phyloP scores from a whole-genome alignment of 2,888 invertebrate species.

The Calephelis perditalis region DNA sequence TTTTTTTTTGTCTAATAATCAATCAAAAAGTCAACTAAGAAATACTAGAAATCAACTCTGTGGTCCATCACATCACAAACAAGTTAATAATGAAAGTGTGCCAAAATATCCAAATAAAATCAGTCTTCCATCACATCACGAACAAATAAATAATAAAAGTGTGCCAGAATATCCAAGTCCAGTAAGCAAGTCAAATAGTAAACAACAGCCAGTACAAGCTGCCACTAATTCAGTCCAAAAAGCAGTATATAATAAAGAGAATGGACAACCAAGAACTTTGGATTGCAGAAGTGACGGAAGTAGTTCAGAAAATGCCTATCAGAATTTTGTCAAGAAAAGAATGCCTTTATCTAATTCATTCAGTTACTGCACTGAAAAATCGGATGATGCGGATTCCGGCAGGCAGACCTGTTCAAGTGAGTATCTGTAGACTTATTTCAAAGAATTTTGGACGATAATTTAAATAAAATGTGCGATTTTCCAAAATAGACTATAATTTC shows the following conservation, averaged over 20 bases:
- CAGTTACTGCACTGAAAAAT: slow-evolving; percentile 26
- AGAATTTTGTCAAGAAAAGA: slow-evolving; percentile 46
- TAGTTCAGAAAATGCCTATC: slow-evolving; percentile 32
- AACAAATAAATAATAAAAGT: neutral
- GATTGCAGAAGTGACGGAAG: neutral
- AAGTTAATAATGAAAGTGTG: neutral
- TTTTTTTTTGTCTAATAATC: slow-evolving; percentile 24
- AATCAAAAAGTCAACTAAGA: too few relatives aligned
- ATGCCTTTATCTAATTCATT: slow-evolving; percentile 32
- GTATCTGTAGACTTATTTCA: slow-evolving; percentile 19
- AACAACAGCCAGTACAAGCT: neutral
- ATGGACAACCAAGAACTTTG: slow-evolving; percentile 18
- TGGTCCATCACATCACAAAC: neutral
- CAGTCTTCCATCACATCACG: neutral
- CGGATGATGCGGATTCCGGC: slow-evolving; percentile 44
- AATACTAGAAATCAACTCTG: too few relatives aligned
- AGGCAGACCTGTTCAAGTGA: slow-evolving; percentile 50
- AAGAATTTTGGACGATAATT: too few relatives aligned
- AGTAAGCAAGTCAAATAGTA: neutral
- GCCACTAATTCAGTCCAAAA: neutral
- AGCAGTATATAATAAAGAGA: slow-evolving; percentile 9
- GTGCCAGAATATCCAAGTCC: neutral
- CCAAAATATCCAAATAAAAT: neutral
- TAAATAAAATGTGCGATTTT: too few relatives aligned
- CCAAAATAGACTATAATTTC: too few relatives aligned